Conservation (phyloP, 2,797 vertebrate species). For the Syngnathus acus region DNA sequence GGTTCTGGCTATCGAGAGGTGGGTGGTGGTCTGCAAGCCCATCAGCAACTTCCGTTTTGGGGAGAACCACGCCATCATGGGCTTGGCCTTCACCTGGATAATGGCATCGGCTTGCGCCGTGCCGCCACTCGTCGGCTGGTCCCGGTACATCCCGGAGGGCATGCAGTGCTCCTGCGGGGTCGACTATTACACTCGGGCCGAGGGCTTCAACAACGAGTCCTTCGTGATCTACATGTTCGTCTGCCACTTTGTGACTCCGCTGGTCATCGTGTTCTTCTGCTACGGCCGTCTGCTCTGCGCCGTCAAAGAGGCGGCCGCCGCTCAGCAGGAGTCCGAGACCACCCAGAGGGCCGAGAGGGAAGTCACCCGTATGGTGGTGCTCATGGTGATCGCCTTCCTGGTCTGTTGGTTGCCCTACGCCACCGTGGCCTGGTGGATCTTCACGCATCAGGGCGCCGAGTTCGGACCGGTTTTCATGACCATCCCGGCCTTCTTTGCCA, state of each 20-base stretch:
- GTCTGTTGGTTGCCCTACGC: slow-evolving; percentile 89
- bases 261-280: slow-evolving; percentile 83
- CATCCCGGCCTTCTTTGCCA: slow-evolving; percentile 91
- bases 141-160: slow-evolving; percentile 91
- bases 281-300: slow-evolving; percentile 92
- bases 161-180: slow-evolving; percentile 96
- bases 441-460: slow-evolving; percentile 83
- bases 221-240: slow-evolving; percentile 96
- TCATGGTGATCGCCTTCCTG: slow-evolving; percentile 87
- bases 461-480: slow-evolving; percentile 95
- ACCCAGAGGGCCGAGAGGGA: slow-evolving; percentile 97
- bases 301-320: slow-evolving; percentile 91
- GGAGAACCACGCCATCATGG: slow-evolving; percentile 91
- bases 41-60: slow-evolving; percentile 95
- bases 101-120: slow-evolving; percentile 78
- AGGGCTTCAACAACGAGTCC: slow-evolving; percentile 89
- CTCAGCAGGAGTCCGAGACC: slow-evolving; percentile 95
- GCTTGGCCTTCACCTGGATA: slow-evolving; percentile 78
- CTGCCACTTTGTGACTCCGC: slow-evolving; percentile 75
- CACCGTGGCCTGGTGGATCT: slow-evolving; percentile 82
- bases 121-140: slow-evolving; percentile 89
- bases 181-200: slow-evolving; percentile 92
- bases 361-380: slow-evolving; percentile 91
- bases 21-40: slow-evolving; percentile 94
- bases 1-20: slow-evolving; percentile 89